Evolutionary conservation across 1,140 invertebrate species (phyloP).

Genomic region (Sitobion miscanthi): DNA sequence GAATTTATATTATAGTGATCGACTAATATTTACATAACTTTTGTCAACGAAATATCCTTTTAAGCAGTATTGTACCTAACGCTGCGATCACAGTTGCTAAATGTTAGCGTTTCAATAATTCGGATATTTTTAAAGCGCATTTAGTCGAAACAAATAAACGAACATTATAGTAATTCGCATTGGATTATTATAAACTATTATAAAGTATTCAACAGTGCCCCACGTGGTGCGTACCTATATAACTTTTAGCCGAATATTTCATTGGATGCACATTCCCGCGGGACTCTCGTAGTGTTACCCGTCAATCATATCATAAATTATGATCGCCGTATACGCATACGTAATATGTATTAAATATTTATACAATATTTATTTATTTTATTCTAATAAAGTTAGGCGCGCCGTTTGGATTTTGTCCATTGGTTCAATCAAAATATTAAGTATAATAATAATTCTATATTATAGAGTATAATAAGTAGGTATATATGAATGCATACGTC

Average conservation of each 20-base stretch:
- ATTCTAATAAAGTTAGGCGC: too few relatives aligned
- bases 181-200: neutral
- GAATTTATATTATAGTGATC: too few relatives aligned
- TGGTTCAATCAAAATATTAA: too few relatives aligned
- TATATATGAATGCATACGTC: too few relatives aligned
- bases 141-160: neutral
- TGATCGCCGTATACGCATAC: neutral
- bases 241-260: neutral
- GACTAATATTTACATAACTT: too few relatives aligned
- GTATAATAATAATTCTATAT: too few relatives aligned
- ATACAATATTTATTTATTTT: neutral
- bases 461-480: too few relatives aligned
- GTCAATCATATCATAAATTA: conserved; percentile 13
- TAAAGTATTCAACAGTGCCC: neutral
- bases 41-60: too few relatives aligned
- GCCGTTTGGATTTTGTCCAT: too few relatives aligned
- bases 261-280: neutral
- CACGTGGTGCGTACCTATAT: neutral
- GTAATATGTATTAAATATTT: neutral
- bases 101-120: neutral
- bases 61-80: too few relatives aligned
- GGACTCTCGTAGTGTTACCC: neutral
- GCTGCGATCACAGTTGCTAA: neutral
- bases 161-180: neutral
- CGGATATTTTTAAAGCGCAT: neutral